phyloP scores from a whole-genome alignment of 2,797 vertebrate genomes.

The Lepilemur septentrionalis region DNA sequence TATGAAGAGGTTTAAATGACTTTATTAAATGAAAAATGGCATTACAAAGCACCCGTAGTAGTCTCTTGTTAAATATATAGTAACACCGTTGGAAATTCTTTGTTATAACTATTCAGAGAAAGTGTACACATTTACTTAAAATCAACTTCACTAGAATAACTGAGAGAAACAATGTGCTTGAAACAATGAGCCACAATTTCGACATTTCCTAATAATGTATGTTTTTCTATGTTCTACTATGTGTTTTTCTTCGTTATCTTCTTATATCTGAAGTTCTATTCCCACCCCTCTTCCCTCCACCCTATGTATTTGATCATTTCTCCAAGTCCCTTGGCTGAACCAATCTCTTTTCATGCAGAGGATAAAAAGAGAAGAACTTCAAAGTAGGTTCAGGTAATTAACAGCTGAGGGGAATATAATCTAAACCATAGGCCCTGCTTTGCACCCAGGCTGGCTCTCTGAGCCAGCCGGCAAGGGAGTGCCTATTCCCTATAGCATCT shows the following conservation, averaged over 20 bases:
- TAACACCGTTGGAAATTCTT: constrained; percentile 69
- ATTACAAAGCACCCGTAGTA: constrained; percentile 78
- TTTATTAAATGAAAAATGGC: constrained; percentile 82
- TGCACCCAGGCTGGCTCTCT: constrained; percentile 89
- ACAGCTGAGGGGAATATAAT: constrained; percentile 93
- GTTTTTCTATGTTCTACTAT: constrained; percentile 81
- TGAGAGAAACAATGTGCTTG: constrained; percentile 49
- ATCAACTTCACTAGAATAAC: constrained; percentile 70
- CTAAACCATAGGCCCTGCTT: constrained; percentile 90
- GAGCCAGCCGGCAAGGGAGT: constrained; percentile 89
- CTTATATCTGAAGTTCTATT: constrained; percentile 86
- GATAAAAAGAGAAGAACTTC: constrained; percentile 92
- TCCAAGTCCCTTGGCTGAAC: constrained; percentile 89
- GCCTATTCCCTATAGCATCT: constrained; percentile 89
- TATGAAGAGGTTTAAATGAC: constrained; percentile 74
- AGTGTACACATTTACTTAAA: constrained; percentile 73
- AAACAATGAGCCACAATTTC: constrained; percentile 64
- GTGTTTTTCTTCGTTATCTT: constrained; percentile 86
- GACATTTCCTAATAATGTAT: constrained; percentile 76
- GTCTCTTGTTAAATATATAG: constrained; percentile 73
- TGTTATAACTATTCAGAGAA: constrained; percentile 62
- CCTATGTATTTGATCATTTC: constrained; percentile 89
- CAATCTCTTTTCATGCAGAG: constrained; percentile 89
- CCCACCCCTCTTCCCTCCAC: constrained; percentile 72
- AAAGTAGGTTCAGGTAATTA: constrained; percentile 94